Evolutionary conservation across 2,113 vertebrate genomes (phyloP).

Genomic region (Piprites chloris): DNA sequence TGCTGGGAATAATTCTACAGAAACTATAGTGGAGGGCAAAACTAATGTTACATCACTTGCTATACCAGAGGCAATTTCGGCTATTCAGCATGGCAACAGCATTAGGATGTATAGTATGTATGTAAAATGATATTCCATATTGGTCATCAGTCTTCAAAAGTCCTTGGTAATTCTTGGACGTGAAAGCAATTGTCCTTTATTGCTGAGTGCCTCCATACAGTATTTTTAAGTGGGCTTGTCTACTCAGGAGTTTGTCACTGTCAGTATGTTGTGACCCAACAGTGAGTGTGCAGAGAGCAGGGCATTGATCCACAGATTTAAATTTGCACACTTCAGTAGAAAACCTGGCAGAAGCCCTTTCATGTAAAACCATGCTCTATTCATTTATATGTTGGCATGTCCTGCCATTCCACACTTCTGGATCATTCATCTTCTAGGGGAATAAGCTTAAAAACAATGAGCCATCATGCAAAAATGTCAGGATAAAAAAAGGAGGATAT

Average conservation of each 20-base stretch:
- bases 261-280: not conserved
- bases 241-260: constrained; percentile 15
- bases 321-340: constrained; percentile 4
- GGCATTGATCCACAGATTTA: not conserved
- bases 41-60: not conserved
- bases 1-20: not conserved
- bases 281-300: not conserved
- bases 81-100: not conserved
- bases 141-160: constrained; percentile 27
- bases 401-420: not conserved
- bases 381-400: not conserved
- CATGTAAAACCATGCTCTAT: not conserved
- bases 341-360: not conserved
- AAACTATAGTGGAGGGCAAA: not conserved
- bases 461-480: not conserved
- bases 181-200: constrained; percentile 7
- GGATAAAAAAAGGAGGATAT: not conserved
- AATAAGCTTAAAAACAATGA: not conserved
- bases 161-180: constrained; percentile 10
- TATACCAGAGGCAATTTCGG: not conserved
- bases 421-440: not conserved
- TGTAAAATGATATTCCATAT: not conserved
- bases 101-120: not conserved
- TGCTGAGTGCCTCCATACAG: not conserved
- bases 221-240: not conserved